Evolutionary conservation across 1,140 invertebrate species (phyloP).

Genomic region (Ericerus pela): DNA sequence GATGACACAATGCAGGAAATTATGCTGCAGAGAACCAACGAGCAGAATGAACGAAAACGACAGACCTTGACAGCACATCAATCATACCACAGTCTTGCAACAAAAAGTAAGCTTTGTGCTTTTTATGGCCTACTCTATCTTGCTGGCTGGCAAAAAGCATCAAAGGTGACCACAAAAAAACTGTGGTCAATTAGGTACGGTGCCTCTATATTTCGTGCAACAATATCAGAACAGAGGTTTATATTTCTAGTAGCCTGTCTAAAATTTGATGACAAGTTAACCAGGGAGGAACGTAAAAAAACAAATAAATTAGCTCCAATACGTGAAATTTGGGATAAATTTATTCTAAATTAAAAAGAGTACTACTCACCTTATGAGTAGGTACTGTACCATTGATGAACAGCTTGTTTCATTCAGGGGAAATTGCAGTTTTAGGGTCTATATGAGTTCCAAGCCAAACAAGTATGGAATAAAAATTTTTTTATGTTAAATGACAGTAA

Average conservation of each 20-base stretch:
- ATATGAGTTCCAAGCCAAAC: slow-evolving; percentile 30
- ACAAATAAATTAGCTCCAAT: slow-evolving; percentile 27
- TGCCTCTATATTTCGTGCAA: slow-evolving; percentile 19
- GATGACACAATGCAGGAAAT: slow-evolving; percentile 10
- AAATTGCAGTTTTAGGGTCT: slow-evolving; percentile 30
- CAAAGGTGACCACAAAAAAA: slow-evolving; percentile 23
- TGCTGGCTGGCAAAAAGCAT: slow-evolving; percentile 21
- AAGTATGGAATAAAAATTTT: slow-evolving; percentile 35
- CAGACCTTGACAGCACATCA: neutral
- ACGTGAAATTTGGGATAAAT: slow-evolving; percentile 12
- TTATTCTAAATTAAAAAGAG: slow-evolving; percentile 18
- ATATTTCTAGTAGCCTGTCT: slow-evolving; percentile 23
- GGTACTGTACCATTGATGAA: slow-evolving; percentile 32
- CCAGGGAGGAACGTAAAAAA: slow-evolving; percentile 21
- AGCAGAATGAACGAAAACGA: slow-evolving; percentile 3
- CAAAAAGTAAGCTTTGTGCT: slow-evolving; percentile 18
- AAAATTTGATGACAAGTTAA: slow-evolving; percentile 27
- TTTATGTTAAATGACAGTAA: slow-evolving; percentile 25
- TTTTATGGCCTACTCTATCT: slow-evolving; percentile 15
- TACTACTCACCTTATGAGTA: slow-evolving; percentile 19
- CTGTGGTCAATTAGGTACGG: slow-evolving; percentile 25
- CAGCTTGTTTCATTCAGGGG: slow-evolving; percentile 30
- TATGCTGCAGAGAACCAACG: slow-evolving; percentile 16
- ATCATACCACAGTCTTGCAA: slow-evolving; percentile 8
- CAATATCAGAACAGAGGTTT: slow-evolving; percentile 24